phyloP scores from a whole-genome alignment of 1,140 invertebrate species.

The Drosophila fuyamai region DNA sequence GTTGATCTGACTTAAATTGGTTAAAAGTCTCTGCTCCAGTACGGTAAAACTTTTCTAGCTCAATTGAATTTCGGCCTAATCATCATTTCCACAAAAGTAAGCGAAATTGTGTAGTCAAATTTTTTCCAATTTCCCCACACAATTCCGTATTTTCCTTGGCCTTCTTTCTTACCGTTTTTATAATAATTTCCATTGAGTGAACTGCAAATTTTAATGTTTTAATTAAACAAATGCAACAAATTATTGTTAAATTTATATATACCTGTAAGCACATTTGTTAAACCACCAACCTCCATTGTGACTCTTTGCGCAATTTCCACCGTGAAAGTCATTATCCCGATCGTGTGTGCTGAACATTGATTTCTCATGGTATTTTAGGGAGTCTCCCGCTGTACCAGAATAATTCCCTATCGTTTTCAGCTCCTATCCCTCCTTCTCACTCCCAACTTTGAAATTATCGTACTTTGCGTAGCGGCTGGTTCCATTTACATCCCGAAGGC shows the following conservation, averaged over 20 bases:
- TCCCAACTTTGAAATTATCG: slow-evolving; percentile 87
- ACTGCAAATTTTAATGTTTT: not conserved
- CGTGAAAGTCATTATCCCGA: slow-evolving; percentile 85
- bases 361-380: slow-evolving; percentile 88
- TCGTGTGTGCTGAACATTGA: slow-evolving; percentile 89
- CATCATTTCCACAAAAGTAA: slow-evolving; percentile 24
- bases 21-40: too few relatives aligned
- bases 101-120: not conserved
- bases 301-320: slow-evolving; percentile 86
- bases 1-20: too few relatives aligned
- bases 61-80: slow-evolving; percentile 3
- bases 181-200: slow-evolving; percentile 17
- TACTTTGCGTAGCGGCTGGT: slow-evolving; percentile 87
- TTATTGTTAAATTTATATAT: not conserved
- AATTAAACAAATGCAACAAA: not conserved
- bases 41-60: too few relatives aligned
- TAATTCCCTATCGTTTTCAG: slow-evolving; percentile 87
- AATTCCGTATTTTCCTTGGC: not conserved
- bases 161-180: not conserved
- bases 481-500: slow-evolving; percentile 86
- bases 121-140: not conserved
- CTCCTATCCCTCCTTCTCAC: slow-evolving; percentile 87
- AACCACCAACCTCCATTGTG: slow-evolving; percentile 88
- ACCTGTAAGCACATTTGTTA: slow-evolving; percentile 59
- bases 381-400: slow-evolving; percentile 88